phyloP scores from a whole-genome alignment of 2,797 vertebrate species.

The Gobionotothen gibberifrons region DNA sequence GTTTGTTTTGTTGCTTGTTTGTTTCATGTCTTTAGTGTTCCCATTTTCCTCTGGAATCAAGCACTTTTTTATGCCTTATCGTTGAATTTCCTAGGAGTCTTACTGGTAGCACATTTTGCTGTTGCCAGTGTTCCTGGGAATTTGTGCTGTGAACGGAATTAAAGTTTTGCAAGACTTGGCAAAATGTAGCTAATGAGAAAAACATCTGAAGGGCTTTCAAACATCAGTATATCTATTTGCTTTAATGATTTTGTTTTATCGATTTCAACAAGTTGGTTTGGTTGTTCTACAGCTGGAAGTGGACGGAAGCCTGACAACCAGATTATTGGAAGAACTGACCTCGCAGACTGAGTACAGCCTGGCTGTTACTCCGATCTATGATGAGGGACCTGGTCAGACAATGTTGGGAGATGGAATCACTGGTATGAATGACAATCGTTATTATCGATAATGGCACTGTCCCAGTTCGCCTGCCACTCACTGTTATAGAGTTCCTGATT shows the following conservation, averaged over 20 bases:
- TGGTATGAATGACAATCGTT: conserved; percentile 77
- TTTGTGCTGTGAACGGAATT: conserved; percentile 26
- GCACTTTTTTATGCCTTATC: conserved; percentile 39
- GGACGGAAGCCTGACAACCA: conserved; percentile 84
- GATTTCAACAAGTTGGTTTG: conserved; percentile 11
- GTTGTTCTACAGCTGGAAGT: conserved; percentile 88
- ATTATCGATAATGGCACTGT: neutral
- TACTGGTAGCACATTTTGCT: conserved; percentile 22
- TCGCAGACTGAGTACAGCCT: conserved; percentile 93
- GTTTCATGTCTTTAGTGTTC: conserved; percentile 38
- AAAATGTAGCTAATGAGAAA: conserved; percentile 25
- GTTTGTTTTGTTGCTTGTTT: conserved; percentile 41
- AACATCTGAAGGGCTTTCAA: conserved; percentile 21
- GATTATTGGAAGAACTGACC: conserved; percentile 86
- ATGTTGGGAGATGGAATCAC: conserved; percentile 88
- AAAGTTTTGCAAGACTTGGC: conserved; percentile 31
- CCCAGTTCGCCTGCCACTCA: neutral
- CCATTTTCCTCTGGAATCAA: conserved; percentile 44
- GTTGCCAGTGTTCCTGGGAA: conserved; percentile 34
- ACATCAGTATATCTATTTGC: neutral
- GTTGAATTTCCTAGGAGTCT: conserved; percentile 51
- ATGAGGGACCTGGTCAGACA: conserved; percentile 85
- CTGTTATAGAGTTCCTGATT: neutral
- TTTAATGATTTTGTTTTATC: conserved; percentile 6
- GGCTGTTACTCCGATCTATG: conserved; percentile 90